A percentile compares a stretch with the other conserved stretches of the same genome.
Conservation (phyloP, 1,140 invertebrate species). For the Plodia interpunctella region DNA sequence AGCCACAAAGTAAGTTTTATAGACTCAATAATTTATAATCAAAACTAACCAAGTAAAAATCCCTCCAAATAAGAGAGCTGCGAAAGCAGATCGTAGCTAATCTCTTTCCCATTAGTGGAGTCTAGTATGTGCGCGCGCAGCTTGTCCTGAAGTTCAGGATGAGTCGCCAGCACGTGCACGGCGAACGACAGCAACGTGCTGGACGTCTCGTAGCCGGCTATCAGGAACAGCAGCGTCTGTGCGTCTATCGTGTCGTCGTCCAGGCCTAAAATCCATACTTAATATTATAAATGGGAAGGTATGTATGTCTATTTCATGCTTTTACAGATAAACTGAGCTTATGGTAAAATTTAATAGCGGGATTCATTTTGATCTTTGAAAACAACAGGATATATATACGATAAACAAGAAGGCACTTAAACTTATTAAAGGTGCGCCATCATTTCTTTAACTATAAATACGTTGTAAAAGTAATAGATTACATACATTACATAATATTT, state of each 20-base stretch:
- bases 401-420: no score
- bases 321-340: no score
- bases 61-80: conserved; percentile 77
- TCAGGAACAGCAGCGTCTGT: conserved; percentile 64
- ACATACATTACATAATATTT: no score
- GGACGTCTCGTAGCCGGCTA: conserved; percentile 75
- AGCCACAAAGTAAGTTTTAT: no score
- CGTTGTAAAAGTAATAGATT: no score
- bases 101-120: conserved; percentile 61
- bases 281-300: background rate
- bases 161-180: conserved; percentile 78
- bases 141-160: conserved; percentile 80
- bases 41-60: conserved; percentile 72
- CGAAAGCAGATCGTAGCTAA: conserved; percentile 78
- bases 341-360: no score
- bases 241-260: conserved; percentile 67
- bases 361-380: no score
- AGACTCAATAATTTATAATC: no score
- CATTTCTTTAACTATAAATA: no score
- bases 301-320: no score
- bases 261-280: conserved; percentile 46
- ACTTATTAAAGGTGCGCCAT: no score
- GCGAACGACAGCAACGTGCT: conserved; percentile 77
- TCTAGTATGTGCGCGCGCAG: conserved; percentile 78
- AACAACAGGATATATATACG: no score